phyloP scores from a whole-genome alignment of 2,113 vertebrate species.

The Gymnocephalus cernua region DNA sequence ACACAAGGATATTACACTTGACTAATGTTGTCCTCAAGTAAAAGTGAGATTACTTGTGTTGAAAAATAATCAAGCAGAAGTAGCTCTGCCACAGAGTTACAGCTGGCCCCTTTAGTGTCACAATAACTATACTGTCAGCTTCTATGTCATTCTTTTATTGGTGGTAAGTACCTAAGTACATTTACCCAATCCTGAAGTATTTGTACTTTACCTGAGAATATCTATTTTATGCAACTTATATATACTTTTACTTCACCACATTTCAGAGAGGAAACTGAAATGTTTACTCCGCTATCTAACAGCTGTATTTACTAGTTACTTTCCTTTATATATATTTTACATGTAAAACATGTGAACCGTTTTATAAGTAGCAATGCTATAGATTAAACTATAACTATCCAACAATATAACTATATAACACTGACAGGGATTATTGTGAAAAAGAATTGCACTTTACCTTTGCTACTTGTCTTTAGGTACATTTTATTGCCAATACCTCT shows the following conservation, averaged over 20 bases:
- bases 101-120: neutral
- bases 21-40: neutral
- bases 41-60: neutral
- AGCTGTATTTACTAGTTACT: neutral
- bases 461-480: neutral
- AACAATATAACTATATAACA: neutral
- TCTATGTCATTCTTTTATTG: neutral
- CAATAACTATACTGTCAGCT: no score
- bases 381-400: neutral
- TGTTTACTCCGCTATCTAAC: neutral
- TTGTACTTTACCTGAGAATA: neutral
- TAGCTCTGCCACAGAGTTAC: neutral
- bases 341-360: neutral
- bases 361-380: neutral
- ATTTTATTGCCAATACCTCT: neutral
- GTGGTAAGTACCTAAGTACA: neutral
- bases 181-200: neutral
- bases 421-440: neutral
- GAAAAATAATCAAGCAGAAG: constrained; percentile 13
- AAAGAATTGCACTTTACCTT: neutral
- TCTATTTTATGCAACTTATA: neutral
- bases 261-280: neutral
- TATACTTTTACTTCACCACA: neutral
- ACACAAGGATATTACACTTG: neutral
- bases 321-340: neutral